Percentiles rank a stretch among this genome's conserved stretches.
phyloP scores from a whole-genome alignment of 1,140 invertebrate species.

The Drosophila santomea region DNA sequence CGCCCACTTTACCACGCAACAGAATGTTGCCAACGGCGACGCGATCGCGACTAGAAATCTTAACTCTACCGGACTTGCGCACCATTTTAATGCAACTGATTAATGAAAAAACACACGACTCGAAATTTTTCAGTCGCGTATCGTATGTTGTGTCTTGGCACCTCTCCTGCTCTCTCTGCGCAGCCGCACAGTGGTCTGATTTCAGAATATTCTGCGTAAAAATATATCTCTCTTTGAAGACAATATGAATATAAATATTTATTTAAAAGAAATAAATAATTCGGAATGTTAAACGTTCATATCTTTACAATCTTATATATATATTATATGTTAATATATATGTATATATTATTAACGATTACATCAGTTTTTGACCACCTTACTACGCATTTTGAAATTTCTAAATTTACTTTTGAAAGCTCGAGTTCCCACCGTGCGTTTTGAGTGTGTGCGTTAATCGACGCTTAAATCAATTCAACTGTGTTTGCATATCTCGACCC shows the following conservation, averaged over 20 bases:
- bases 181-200: conserved; percentile 16
- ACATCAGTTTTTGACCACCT: too few species aligned
- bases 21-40: conserved; percentile 48
- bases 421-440: not conserved
- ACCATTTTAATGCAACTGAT: conserved; percentile 83
- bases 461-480: conserved; percentile 76
- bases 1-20: conserved; percentile 64
- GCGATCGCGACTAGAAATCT: conserved; percentile 72
- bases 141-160: conserved; percentile 69
- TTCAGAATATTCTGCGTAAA: not conserved
- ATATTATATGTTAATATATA: too few species aligned
- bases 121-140: conserved; percentile 59
- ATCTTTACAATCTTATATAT: too few species aligned
- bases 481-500: conserved; percentile 69
- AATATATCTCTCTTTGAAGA: too few species aligned
- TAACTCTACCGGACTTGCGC: conserved; percentile 82
- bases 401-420: not conserved
- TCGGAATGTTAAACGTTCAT: too few species aligned
- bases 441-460: conserved; percentile 67
- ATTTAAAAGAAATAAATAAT: too few species aligned
- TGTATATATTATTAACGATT: too few species aligned
- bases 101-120: conserved; percentile 68
- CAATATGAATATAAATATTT: too few species aligned
- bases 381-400: not conserved
- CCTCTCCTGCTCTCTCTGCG: conserved; percentile 25